Conservation (phyloP, 2,888 invertebrate species). For the Icerya purchasi region DNA sequence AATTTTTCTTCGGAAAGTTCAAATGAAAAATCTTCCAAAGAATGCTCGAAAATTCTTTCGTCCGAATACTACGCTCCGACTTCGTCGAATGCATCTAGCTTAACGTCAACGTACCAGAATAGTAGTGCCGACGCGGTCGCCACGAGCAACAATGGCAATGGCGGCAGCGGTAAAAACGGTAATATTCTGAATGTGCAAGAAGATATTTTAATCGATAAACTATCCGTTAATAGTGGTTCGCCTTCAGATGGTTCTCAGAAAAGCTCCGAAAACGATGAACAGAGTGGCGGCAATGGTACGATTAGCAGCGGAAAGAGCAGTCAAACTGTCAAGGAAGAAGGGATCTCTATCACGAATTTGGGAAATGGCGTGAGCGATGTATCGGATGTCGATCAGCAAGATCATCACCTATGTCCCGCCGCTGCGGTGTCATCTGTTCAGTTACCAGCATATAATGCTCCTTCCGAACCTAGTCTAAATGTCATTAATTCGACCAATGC, state of each 20-base stretch:
- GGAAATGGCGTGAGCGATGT: conserved; percentile 17
- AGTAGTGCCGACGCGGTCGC: conserved; percentile 20
- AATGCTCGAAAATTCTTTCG: conserved; percentile 20
- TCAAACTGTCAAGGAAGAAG: conserved; percentile 22
- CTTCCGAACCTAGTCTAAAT: conserved; percentile 23
- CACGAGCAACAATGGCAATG: too few relatives aligned
- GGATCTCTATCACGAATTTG: conserved; percentile 19
- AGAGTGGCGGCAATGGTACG: conserved; percentile 4
- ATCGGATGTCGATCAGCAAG: conserved; percentile 19
- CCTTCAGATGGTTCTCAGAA: conserved; percentile 8
- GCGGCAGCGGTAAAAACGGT: too few relatives aligned
- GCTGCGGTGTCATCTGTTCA: conserved; percentile 21
- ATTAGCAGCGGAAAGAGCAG: too few relatives aligned
- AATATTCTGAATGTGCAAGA: conserved; percentile 22
- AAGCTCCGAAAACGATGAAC: conserved; percentile 5
- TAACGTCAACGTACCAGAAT: conserved; percentile 9
- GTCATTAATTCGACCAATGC: conserved; percentile 23
- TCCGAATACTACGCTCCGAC: conserved; percentile 22
- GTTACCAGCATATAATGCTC: conserved; percentile 22
- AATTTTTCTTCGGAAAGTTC: conserved; percentile 22
- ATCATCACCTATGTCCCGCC: conserved; percentile 19
- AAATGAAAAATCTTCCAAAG: conserved; percentile 22
- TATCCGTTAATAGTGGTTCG: conserved; percentile 14
- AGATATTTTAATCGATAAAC: conserved; percentile 22
- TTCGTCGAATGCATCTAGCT: conserved; percentile 20